These are phyloP conservation scores for Rhodophaea formosa DNA, from an alignment of 2,888 invertebrate genomes.

Conservation along the genomic window DNA sequence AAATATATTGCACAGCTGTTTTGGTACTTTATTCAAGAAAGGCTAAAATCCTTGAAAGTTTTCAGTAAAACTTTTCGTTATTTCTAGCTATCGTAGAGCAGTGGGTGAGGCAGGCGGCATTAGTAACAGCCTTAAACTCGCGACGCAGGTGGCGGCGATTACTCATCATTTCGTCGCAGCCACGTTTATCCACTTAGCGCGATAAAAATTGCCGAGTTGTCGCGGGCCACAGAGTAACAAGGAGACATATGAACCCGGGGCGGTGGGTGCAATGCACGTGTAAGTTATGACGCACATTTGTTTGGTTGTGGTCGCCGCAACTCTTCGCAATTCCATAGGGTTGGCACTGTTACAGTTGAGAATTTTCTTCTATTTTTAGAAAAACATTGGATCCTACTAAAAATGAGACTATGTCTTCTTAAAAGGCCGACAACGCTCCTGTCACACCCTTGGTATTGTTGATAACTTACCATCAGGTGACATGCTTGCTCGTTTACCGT, in stretches of 20 bases:
- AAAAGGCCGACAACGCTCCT: too few relatives aligned
- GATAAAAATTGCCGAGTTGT: conserved; percentile 6
- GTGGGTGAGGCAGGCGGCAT: not conserved
- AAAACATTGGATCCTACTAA: too few relatives aligned
- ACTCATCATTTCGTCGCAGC: not conserved
- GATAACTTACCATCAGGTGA: too few relatives aligned
- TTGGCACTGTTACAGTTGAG: too few relatives aligned
- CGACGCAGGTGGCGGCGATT: not conserved
- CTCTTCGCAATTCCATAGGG: not conserved
- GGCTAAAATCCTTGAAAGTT: too few relatives aligned
- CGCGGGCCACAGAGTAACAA: conserved; percentile 10
- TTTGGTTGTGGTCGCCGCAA: conserved; percentile 7
- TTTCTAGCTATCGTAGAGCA: not conserved
- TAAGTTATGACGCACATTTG: conserved; percentile 5
- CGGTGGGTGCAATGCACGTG: not conserved
- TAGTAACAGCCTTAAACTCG: not conserved
- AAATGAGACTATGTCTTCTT: too few relatives aligned
- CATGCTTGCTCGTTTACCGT: too few relatives aligned
- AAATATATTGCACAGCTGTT: too few relatives aligned
- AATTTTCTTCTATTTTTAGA: too few relatives aligned
- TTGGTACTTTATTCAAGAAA: too few relatives aligned
- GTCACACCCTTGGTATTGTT: too few relatives aligned
- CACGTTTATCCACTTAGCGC: conserved; percentile 3
- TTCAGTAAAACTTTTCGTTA: too few relatives aligned
- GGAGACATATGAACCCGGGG: not conserved